Percentiles rank a stretch among this genome's conserved stretches.
phyloP scores from a whole-genome alignment of 2,113 vertebrate genomes.

The Paralichthys olivaceus region DNA sequence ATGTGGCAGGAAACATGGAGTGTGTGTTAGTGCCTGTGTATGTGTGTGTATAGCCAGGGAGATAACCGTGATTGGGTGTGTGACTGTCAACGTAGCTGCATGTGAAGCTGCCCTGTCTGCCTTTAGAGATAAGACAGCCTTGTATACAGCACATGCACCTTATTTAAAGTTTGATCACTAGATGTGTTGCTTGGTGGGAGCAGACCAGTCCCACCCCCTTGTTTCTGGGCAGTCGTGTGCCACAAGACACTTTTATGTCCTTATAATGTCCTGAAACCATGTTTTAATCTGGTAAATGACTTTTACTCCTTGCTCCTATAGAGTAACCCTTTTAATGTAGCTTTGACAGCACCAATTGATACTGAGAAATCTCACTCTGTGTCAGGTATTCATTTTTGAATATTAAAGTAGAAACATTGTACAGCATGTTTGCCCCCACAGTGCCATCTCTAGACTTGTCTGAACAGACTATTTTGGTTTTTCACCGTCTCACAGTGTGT shows the following conservation, averaged over 20 bases:
- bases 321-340: background rate
- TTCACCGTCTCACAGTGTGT: background rate
- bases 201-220: background rate
- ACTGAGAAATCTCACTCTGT: background rate
- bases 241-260: background rate
- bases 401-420: background rate
- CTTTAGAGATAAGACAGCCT: constrained; percentile 42
- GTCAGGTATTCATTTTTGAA: background rate
- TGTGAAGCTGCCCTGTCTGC: constrained; percentile 44
- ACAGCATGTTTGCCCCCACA: background rate
- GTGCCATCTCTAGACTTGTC: constrained; percentile 1
- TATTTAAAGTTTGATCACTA: constrained; percentile 13
- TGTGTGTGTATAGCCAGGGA: constrained; percentile 16
- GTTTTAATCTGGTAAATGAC: constrained; percentile 1
- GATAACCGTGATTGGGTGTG: constrained; percentile 46
- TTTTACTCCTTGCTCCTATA: constrained; percentile 18
- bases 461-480: constrained; percentile 22
- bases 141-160: constrained; percentile 7
- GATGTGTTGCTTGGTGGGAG: background rate
- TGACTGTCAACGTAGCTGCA: constrained; percentile 30
- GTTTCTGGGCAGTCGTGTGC: background rate
- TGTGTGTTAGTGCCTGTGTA: constrained; percentile 10
- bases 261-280: background rate
- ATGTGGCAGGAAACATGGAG: constrained; percentile 6
- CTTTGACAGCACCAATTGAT: background rate